Evolutionary conservation across 2,888 invertebrate species (phyloP), one percentile per base, ranked within the genome.

Genomic region (Calliphora vomitoria): DNA sequence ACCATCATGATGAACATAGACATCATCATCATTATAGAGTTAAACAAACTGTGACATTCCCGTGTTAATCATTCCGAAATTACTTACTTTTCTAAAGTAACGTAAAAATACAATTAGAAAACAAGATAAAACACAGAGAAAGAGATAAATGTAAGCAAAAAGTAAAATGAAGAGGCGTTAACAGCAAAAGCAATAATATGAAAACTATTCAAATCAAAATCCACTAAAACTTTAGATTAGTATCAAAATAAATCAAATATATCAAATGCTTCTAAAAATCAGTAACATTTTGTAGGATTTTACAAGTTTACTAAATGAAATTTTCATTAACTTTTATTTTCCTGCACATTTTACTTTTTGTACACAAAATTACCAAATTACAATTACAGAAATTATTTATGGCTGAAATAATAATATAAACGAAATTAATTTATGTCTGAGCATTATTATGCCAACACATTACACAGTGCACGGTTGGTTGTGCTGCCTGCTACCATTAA

Each of bases 41-140:
- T 87, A 60, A 87, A 80, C 83, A 83, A 80, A 68, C 71, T 87
- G 76, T 83, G 76, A 80, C 80, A 76, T 87, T 83, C 38, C 35
- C 41, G 44, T 60, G 66, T 71, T 87, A 64, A 71, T 66, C 55
- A 72, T 2, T 18, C 41, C 25, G 64, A 78, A 66, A 64, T 38
- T 5, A 66, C 53, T 38, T 8, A 47, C 64, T 44, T 74, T 55
- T 18, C 38, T n/a, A 44, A 72, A 64, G n/a, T 66, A 78, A 69
- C 4, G 31, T 31, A 41, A 25, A 62, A 53, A 41, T 25, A 53
- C 13, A 41, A 66, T 60, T 62, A 41, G 13, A 72, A 38, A 18
- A 55, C 8, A 20, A 38, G 18, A 0, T 44, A 10, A 60, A 58
- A 35, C 35, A 35, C 5, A 47, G 47, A 47, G 13, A 31, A 6